Percentiles rank a stretch among this genome's conserved stretches.
phyloP scores from a whole-genome alignment of 2,888 invertebrate species.

The Brachypterus glaber region DNA sequence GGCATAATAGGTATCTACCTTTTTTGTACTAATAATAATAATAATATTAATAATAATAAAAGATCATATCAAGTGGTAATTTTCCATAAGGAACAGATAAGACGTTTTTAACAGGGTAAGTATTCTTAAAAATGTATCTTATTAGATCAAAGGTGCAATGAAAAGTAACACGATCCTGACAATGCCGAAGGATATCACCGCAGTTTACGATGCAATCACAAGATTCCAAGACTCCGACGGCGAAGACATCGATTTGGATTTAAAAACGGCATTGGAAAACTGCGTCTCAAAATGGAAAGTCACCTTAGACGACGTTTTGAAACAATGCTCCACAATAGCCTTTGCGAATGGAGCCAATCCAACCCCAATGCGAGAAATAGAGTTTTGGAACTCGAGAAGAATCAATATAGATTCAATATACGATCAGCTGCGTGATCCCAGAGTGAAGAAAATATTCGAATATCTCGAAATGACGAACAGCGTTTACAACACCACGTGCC shows the following conservation, averaged over 20 bases:
- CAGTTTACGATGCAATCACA: conserved; percentile 53
- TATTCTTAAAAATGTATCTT: no score
- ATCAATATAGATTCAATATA: conserved; percentile 80
- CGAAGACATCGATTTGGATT: conserved; percentile 52
- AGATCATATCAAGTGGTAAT: no score
- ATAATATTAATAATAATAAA: no score
- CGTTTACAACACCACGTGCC: conserved; percentile 69
- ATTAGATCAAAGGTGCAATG: conserved; percentile 65
- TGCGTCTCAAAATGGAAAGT: conserved; percentile 80
- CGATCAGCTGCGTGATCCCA: conserved; percentile 71
- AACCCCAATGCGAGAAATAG: conserved; percentile 59
- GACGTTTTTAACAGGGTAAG: no score
- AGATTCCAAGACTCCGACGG: conserved; percentile 43
- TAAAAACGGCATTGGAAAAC: conserved; percentile 77
- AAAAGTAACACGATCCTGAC: conserved; percentile 78
- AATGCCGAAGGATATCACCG: conserved; percentile 69
- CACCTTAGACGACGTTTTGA: conserved; percentile 57
- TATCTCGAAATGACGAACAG: conserved; percentile 61
- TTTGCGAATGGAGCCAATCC: conserved; percentile 62
- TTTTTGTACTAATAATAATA: no score
- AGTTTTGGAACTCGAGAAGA: conserved; percentile 70
- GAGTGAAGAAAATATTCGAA: conserved; percentile 74
- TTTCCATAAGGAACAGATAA: no score
- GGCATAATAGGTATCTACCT: no score
- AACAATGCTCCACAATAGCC: conserved; percentile 59